Percentiles rank a stretch among this genome's conserved stretches.
Conservation (phyloP, 2,888 invertebrate species). For the Peribatodes rhomboidaria region DNA sequence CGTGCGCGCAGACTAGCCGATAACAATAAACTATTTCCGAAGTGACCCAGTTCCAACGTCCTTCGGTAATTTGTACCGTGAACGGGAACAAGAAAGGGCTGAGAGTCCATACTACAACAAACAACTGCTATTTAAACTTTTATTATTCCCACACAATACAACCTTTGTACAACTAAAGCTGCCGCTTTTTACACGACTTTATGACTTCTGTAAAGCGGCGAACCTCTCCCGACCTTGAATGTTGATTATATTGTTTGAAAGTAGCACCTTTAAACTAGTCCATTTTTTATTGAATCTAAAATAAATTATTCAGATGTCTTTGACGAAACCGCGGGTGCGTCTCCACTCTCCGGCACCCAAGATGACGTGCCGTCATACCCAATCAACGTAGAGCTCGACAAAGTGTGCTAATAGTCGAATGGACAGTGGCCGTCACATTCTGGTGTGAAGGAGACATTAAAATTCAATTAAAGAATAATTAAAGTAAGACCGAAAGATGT, state of each 20-base stretch:
- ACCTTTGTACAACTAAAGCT: conserved; percentile 63
- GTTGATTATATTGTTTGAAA: conserved; percentile 53
- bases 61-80: conserved; percentile 84
- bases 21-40: conserved; percentile 87
- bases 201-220: conserved; percentile 54
- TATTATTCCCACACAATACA: conserved; percentile 67
- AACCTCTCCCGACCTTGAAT: conserved; percentile 63
- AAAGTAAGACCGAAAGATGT: conserved; percentile 66
- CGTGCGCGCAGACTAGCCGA: conserved; percentile 83
- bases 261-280: conserved; percentile 50
- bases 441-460: conserved; percentile 69
- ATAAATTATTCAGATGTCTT: conserved; percentile 49
- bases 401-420: conserved; percentile 69
- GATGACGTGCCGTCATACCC: conserved; percentile 37
- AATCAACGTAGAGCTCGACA: conserved; percentile 66
- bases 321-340: conserved; percentile 54
- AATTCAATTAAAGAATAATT: conserved; percentile 76
- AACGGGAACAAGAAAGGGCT: conserved; percentile 86
- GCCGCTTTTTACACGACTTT: conserved; percentile 58
- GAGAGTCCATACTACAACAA: conserved; percentile 73
- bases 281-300: conserved; percentile 48
- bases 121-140: conserved; percentile 69
- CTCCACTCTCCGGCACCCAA: conserved; percentile 28
- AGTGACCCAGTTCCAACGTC: conserved; percentile 86
- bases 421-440: conserved; percentile 61